Base-by-base conservation (phyloP, 2,888 invertebrate genomes). In the Eupithecia exiguata region DNA sequence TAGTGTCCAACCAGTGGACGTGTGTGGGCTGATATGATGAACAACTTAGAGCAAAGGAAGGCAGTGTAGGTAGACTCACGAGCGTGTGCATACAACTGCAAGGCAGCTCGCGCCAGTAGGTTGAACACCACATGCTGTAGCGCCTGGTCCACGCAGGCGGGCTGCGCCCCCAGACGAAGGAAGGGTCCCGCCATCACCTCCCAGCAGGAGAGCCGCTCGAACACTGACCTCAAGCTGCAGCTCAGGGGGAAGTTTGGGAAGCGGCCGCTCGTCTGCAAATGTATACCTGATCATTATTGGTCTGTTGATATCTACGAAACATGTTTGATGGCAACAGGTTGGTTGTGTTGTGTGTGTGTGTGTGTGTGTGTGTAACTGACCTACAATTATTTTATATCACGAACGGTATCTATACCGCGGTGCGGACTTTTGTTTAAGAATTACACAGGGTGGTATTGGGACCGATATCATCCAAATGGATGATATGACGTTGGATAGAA, bases 241-340 rank as follows among this genome's bases (percentile, higher is more conserved):
- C 97, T 97, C 3, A 96, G 79, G 0, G 97, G 97, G 86, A 97
- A 97, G 88, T 96, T 95, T 38, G 89, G 86, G 82, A 97, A 97
- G 83, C 84, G 78, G 0, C 78, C 81, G 25, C 81, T 66, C 81
- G 25, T 78, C 53, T 53, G 53, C 53, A n/a, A 6, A 7, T 43
- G 36, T 6, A 4, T 30, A 30, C 30, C 30, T 36, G 5, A 5
- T 40, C 40, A 12, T 40, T 10, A 40, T 35, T 3, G 36, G 36
- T 36, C 9, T 36, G 36, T 3, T 36, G 40, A 40, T 40, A 40
- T 40, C 40, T 3, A 40, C 40, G 40, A 1, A 40, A 40, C 12
- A 40, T 40, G 40, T 40, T 40, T 40, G 5, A 14, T 30, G 30
- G 30, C 30, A 30, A 3, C 30, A 30, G 30, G 4, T 30, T 4